Evolutionary conservation across 2,888 invertebrate genomes (phyloP), one percentile per base, ranked within the genome.

Genomic region (Scaptomyza cyrtandrae): DNA sequence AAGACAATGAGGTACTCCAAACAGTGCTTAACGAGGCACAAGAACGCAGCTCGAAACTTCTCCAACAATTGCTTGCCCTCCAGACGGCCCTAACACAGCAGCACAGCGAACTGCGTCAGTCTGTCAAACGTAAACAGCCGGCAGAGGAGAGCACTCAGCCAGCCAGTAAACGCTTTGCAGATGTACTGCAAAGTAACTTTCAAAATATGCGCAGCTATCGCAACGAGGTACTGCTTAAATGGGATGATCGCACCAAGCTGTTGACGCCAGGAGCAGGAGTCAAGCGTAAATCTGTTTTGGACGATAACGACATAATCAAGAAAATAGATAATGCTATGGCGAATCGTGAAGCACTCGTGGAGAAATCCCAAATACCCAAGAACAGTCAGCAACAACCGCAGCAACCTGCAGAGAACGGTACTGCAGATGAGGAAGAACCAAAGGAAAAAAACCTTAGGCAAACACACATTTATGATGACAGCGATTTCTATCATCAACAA

Each of bases 401-500:
- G 96, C 96, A 90, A 93, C 94, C 50, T 6, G 29, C 41, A 5
- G 24, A 31, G 13, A 55, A 76, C 11, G 4, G 19, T 53, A 5
- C 6, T 52, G 2, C 10, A 3, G 16, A 50, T 10, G 60, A 64
- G 14, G 11, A 19, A 9, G 50, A 50, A 14, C 41, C 16, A 11
- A 14, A 6, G 0, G 24, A 6, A 2, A 54, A 44, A 6, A 16
- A 11, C 16, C 48, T 59, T 27, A 46, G 67, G 5, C 50, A 75
- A 89, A 33, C 66, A 0, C 97, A 99, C 92, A 96, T 99, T 86
- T 99, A 97, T 93, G 98, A 99, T 91, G 99, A 99, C 90, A 97
- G 96, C 86, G 99, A 99, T 90, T 99, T 99, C 91, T 99, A 99
- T 92, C 98, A 98, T 91, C 97, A 98, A 87, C 93, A 98, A 58